A percentile compares a stretch with the other conserved stretches of the same genome.
These are phyloP conservation scores for Calidris pygmaea DNA, from an alignment of 2,113 vertebrate species.

Conservation along the genomic window DNA sequence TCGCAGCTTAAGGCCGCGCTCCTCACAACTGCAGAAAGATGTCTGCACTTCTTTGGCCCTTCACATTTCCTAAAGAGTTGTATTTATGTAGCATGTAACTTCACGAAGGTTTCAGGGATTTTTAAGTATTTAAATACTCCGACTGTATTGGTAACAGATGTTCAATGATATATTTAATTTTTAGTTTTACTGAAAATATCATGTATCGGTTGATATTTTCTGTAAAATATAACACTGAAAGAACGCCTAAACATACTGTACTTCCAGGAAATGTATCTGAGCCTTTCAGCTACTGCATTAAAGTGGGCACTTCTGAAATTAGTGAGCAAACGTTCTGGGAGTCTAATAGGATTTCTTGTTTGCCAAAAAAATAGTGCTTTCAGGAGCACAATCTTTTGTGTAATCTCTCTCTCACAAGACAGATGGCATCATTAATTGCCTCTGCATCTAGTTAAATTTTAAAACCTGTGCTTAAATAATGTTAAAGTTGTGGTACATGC, in stretches of 20 bases:
- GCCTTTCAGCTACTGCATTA: conserved; percentile 51
- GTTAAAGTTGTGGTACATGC: conserved; percentile 54
- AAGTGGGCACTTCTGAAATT: conserved; percentile 24
- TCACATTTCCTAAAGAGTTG: conserved; percentile 47
- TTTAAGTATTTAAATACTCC: conserved; percentile 64
- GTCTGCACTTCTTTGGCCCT: neutral
- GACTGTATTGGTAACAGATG: conserved; percentile 71
- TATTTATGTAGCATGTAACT: conserved; percentile 65
- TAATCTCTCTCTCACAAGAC: conserved; percentile 74
- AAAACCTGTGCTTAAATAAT: conserved; percentile 75
- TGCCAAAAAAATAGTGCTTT: conserved; percentile 61
- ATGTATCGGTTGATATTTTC: conserved; percentile 43
- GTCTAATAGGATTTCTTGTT: conserved; percentile 56
- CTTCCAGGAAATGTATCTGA: conserved; percentile 35
- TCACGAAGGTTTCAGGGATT: conserved; percentile 61
- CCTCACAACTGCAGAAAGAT: neutral
- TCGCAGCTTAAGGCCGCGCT: neutral
- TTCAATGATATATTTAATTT: conserved; percentile 67
- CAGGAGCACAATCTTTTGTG: conserved; percentile 64
- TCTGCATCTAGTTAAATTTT: conserved; percentile 78
- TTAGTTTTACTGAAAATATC: conserved; percentile 67
- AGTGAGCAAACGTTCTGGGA: neutral
- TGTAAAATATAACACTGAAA: conserved; percentile 40
- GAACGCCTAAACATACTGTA: neutral
- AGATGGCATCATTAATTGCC: conserved; percentile 84